Conservation (phyloP, 2,797 vertebrate genomes). For the Cercopithecus diana region DNA sequence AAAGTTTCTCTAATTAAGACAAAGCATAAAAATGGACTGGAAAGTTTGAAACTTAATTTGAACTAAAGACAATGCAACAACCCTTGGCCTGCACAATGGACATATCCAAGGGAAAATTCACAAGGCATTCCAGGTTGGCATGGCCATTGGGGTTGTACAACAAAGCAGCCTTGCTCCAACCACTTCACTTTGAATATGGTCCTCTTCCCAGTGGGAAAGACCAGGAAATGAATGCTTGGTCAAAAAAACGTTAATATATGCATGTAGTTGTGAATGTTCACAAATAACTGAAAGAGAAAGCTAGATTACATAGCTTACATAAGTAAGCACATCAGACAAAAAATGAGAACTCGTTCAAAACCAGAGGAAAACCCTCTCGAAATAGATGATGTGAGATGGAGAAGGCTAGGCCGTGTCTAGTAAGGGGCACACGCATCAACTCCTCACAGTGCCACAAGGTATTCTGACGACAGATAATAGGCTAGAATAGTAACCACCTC, state of each 20-base stretch:
- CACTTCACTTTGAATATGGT: neutral
- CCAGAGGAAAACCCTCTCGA: neutral
- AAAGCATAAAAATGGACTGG: neutral
- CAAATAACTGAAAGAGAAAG: constrained; percentile 13
- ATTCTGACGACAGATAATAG: neutral
- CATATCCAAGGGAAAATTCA: neutral
- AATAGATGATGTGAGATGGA: neutral
- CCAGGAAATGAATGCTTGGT: neutral
- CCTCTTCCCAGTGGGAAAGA: neutral
- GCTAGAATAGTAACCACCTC: neutral
- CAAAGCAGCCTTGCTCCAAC: neutral
- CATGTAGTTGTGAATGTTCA: neutral
- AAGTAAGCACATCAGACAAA: constrained; percentile 7
- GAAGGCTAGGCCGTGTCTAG: neutral
- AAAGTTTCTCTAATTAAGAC: neutral
- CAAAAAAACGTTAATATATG: neutral
- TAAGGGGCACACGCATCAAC: neutral
- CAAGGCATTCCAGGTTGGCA: neutral
- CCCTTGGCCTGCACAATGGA: neutral
- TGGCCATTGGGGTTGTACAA: neutral
- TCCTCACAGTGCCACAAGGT: neutral
- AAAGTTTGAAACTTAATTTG: neutral
- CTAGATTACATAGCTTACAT: neutral
- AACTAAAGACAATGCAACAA: neutral
- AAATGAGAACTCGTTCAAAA: constrained; percentile 24